Conservation (phyloP, 2,888 invertebrate species). For the Danaus chrysippus region DNA sequence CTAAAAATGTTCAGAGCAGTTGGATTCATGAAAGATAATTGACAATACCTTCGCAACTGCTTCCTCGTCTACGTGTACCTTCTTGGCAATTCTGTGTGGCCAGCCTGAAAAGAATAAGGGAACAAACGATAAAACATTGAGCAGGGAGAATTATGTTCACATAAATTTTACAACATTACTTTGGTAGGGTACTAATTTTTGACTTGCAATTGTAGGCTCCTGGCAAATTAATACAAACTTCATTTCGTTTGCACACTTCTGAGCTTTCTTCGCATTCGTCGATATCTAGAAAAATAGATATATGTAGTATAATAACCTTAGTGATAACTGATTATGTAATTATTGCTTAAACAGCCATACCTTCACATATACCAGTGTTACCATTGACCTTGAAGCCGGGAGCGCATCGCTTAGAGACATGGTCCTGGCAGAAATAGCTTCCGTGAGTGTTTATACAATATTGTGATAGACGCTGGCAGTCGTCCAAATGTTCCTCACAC, state of each 20-base stretch:
- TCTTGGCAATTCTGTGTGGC: constrained; percentile 80
- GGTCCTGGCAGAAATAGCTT: constrained; percentile 83
- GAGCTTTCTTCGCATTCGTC: constrained; percentile 89
- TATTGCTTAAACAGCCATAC: constrained; percentile 43
- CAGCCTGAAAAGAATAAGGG: constrained; percentile 7
- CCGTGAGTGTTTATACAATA: constrained; percentile 86
- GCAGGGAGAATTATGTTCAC: too few species aligned
- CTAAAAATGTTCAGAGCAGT: too few species aligned
- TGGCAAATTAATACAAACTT: constrained; percentile 90
- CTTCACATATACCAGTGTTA: constrained; percentile 77
- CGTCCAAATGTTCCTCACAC: constrained; percentile 81
- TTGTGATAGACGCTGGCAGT: constrained; percentile 82
- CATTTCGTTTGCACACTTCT: constrained; percentile 86
- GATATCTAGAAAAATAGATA: constrained; percentile 80
- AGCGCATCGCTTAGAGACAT: constrained; percentile 80
- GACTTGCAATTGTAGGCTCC: constrained; percentile 91
- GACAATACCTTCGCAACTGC: constrained; percentile 80
- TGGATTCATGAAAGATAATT: not conserved
- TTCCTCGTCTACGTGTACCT: constrained; percentile 69
- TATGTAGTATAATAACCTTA: not conserved
- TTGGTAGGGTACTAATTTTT: constrained; percentile 68
- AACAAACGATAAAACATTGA: not conserved
- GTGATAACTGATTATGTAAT: not conserved
- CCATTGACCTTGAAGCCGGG: constrained; percentile 82
- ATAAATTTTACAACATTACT: constrained; percentile 43